A percentile compares a stretch with the other conserved stretches of the same genome.
These are phyloP conservation scores for Chloroclysta siterata DNA, from an alignment of 2,888 invertebrate genomes.

Conservation along the genomic window DNA sequence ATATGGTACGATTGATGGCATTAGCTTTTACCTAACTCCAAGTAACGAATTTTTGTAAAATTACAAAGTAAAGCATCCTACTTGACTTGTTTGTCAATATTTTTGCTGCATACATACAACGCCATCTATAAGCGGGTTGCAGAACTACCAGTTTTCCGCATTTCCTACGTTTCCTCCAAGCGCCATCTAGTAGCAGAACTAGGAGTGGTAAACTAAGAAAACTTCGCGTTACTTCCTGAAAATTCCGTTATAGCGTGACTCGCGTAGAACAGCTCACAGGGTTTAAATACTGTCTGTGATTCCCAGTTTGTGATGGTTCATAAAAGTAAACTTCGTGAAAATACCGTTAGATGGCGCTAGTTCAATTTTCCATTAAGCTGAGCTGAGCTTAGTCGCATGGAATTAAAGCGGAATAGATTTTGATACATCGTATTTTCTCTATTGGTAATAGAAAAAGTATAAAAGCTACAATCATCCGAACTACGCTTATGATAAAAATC, in stretches of 20 bases:
- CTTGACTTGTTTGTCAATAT: slow-evolving; percentile 8
- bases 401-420: too few relatives aligned
- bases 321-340: slow-evolving; percentile 4
- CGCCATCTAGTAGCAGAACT: slow-evolving; percentile 7
- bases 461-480: too few relatives aligned
- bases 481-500: too few relatives aligned
- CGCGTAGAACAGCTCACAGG: not conserved
- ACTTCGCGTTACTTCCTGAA: slow-evolving; percentile 2
- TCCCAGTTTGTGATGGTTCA: not conserved
- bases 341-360: slow-evolving; percentile 19
- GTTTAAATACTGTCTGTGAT: not conserved
- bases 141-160: not conserved
- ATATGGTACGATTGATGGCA: not conserved
- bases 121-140: slow-evolving; percentile 13
- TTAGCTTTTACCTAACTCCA: slow-evolving; percentile 4
- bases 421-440: too few relatives aligned
- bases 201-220: not conserved
- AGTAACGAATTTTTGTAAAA: not conserved
- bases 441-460: too few relatives aligned
- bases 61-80: not conserved
- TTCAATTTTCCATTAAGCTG: not conserved
- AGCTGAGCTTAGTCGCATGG: too few relatives aligned
- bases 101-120: slow-evolving; percentile 12
- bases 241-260: not conserved
- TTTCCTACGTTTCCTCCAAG: slow-evolving; percentile 3